Base-by-base conservation (phyloP, 2,888 invertebrate species). In the Drosophila yooni region DNA sequence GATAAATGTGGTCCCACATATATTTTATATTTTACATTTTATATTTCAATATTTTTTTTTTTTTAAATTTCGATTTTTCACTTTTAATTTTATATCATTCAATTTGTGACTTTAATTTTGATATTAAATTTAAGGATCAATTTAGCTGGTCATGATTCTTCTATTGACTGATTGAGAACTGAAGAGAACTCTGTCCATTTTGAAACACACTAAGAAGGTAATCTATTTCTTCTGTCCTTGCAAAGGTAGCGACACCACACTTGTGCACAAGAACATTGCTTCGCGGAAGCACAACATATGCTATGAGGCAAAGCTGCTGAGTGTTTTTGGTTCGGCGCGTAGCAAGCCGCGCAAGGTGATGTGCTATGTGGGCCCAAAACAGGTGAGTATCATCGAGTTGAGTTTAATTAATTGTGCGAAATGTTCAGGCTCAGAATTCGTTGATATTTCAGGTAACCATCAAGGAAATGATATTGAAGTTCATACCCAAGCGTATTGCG, bases 391-490 rank as follows among this genome's bases (percentile, higher is more conserved):
- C 38, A 25, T 38, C 6, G 13, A 29, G 2, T 13, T 8, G 11
- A 1, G 5, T 18, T 0, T 13, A 40, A 38, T 60, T 13, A 38
- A 51, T 50, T 54, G 34, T 70, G 74, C 52, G 74, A 80, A 79
- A 81, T 89, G 75, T 76, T 72, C 62, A 82, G 85, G 81, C 79
- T 82, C 77, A 93, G 93, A 92, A 93, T 82, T 93, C 92, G 25
- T 80, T 92, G 71, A 92, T 92, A 69, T 92, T 93, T 71, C 92
- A 95, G 92, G 94, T 99, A 82, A 97, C 97, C 67, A 95, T 99
- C 90, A 98, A 98, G 94, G 98, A 99, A 94, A 97, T 97, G 94
- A 95, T 98, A 84, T 94, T 98, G 86, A 98, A 97, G 94, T 97
- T 99, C 92, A 97, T 98, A 91, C 98, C 98, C 62, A 98, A 98